Conservation (phyloP, 2,797 vertebrate genomes). For the Cossypha dichroa region DNA sequence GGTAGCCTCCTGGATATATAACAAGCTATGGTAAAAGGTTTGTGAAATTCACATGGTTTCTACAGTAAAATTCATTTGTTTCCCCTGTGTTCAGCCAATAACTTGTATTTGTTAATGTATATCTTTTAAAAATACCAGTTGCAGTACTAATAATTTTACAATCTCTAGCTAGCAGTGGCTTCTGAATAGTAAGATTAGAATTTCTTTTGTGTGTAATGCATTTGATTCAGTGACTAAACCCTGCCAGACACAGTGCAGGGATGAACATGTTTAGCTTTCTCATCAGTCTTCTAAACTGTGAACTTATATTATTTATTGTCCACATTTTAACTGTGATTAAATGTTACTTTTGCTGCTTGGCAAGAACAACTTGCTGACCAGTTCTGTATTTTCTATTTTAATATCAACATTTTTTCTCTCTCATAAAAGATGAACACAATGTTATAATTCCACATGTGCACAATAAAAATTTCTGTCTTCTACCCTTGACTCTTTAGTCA, state of each 20-base stretch:
- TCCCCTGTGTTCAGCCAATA: not conserved
- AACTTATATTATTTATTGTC: not conserved
- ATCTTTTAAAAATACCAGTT: not conserved
- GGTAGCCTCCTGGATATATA: not conserved
- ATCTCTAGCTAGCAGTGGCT: not conserved
- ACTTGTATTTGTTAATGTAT: not conserved
- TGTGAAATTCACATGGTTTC: not conserved
- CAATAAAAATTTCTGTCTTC: not conserved
- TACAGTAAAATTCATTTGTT: not conserved
- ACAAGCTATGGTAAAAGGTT: not conserved
- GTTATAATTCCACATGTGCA: not conserved
- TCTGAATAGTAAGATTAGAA: constrained; percentile 44
- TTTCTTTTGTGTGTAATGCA: not conserved
- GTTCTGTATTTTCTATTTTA: not conserved
- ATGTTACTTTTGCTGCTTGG: not conserved
- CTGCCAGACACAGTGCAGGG: not conserved
- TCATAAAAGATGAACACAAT: not conserved
- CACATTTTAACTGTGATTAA: not conserved
- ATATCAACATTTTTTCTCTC: not conserved
- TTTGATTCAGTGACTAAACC: constrained; percentile 19
- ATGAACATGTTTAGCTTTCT: constrained; percentile 46
- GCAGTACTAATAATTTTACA: not conserved
- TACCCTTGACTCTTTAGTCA: not conserved
- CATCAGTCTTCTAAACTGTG: constrained; percentile 21
- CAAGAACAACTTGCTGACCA: not conserved